phyloP scores from a whole-genome alignment of 2,888 invertebrate genomes.

The Tortrix viridana region DNA sequence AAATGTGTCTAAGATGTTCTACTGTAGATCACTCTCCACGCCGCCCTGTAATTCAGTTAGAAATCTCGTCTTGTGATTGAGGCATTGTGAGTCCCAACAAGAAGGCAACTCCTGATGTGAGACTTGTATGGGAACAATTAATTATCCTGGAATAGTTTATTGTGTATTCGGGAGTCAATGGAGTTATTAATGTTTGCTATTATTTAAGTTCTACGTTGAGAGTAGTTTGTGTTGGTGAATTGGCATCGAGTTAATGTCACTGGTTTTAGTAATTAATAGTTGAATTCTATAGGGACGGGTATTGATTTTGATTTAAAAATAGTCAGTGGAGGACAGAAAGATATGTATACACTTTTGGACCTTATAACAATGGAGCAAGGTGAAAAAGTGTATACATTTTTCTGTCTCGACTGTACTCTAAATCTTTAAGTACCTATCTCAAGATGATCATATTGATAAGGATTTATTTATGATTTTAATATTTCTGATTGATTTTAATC shows the following conservation, averaged over 20 bases:
- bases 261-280: background rate
- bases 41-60: slow-evolving; percentile 68
- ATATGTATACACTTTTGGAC: too few species aligned
- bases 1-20: background rate
- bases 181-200: slow-evolving; percentile 19
- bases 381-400: too few species aligned
- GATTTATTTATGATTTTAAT: too few species aligned
- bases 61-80: slow-evolving; percentile 70
- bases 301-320: too few species aligned
- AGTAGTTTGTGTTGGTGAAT: background rate
- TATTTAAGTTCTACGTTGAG: slow-evolving; percentile 9
- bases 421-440: too few species aligned
- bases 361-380: too few species aligned
- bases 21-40: background rate
- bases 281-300: too few species aligned
- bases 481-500: too few species aligned
- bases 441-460: too few species aligned
- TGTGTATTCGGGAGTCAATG: slow-evolving; percentile 19
- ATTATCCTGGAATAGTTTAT: slow-evolving; percentile 19
- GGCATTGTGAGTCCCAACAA: slow-evolving; percentile 62
- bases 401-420: too few species aligned
- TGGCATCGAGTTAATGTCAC: too few species aligned
- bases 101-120: slow-evolving; percentile 6
- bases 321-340: too few species aligned
- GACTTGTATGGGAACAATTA: slow-evolving; percentile 20